phyloP scores from a whole-genome alignment of 2,113 vertebrate species.

The Indicator maculatus region DNA sequence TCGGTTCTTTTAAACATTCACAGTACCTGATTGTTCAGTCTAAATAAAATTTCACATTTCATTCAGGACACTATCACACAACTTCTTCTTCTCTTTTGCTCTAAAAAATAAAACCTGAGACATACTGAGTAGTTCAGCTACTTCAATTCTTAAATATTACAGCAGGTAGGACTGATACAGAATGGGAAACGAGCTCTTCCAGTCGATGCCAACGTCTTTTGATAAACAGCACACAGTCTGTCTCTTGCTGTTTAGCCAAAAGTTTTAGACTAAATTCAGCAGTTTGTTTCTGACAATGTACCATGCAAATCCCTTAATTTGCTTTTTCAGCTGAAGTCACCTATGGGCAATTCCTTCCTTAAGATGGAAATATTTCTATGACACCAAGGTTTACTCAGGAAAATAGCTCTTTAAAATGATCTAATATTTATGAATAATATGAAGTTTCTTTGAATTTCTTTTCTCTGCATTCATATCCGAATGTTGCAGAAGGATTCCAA shows the following conservation, averaged over 20 bases:
- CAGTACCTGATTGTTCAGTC: neutral
- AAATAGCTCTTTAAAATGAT: neutral
- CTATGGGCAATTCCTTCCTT: neutral
- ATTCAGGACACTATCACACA: neutral
- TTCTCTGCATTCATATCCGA: neutral
- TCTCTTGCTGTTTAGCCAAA: neutral
- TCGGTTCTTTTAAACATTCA: neutral
- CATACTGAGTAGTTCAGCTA: neutral
- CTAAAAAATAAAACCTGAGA: neutral
- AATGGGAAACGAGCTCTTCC: neutral
- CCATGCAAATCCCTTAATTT: neutral
- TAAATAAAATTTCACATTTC: neutral
- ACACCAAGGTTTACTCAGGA: neutral
- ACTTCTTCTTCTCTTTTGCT: neutral
- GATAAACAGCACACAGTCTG: neutral
- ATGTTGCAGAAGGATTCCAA: neutral
- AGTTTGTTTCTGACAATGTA: neutral
- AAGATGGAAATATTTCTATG: neutral
- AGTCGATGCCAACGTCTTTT: neutral
- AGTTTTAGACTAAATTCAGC: neutral
- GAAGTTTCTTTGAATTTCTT: neutral
- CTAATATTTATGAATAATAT: neutral
- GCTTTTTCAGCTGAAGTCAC: neutral
- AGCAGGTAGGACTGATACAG: neutral
- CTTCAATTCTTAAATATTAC: neutral